phyloP scores from a whole-genome alignment of 2,888 invertebrate species.

The Stenurella melanura region DNA sequence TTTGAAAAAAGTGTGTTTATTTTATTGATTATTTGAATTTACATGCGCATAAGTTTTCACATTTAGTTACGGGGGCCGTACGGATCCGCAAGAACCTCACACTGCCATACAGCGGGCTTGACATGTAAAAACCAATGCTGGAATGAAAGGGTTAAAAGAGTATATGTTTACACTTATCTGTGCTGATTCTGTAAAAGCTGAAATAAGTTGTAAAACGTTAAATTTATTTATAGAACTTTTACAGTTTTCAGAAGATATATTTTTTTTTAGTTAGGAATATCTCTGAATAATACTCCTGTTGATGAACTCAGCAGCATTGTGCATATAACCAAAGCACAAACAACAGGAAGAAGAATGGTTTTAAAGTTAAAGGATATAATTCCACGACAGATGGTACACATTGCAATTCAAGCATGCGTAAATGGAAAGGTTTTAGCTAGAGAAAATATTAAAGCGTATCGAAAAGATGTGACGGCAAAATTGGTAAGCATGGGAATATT shows the following conservation, averaged over 20 bases:
- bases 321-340: conserved; percentile 81
- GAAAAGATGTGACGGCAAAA: conserved; percentile 96
- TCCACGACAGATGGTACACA: conserved; percentile 91
- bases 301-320: conserved; percentile 91
- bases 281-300: conserved; percentile 86
- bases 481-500: conserved; percentile 76
- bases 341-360: conserved; percentile 82
- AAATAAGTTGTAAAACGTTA: no score
- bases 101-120: no score
- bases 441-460: conserved; percentile 89
- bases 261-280: conserved; percentile 80
- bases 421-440: conserved; percentile 87
- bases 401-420: conserved; percentile 90
- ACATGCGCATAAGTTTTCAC: no score
- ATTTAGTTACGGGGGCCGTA: no score
- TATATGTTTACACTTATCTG: no score
- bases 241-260: background rate
- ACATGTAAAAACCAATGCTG: no score
- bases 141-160: no score
- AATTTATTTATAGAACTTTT: no score
- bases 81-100: no score
- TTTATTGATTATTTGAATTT: no score
- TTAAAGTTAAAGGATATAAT: conserved; percentile 87
- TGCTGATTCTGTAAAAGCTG: no score
- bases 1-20: no score